phyloP scores from a whole-genome alignment of 1,140 invertebrate species.

The Limonius californicus region DNA sequence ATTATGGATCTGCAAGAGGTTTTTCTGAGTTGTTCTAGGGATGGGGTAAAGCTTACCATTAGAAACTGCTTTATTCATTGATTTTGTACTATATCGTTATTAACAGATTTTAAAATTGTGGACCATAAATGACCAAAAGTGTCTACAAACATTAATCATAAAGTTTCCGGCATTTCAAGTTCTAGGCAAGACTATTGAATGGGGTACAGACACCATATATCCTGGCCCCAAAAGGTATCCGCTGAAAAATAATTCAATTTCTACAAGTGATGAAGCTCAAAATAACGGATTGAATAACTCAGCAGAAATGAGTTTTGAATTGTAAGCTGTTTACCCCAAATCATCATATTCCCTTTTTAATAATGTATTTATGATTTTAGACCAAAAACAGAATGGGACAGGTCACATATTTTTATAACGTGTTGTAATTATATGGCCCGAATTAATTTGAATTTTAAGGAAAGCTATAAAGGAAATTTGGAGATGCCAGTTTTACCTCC shows the following conservation, averaged over 20 bases:
- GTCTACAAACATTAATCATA: conserved; percentile 51
- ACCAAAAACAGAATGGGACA: conserved; percentile 33
- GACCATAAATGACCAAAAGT: conserved; percentile 51
- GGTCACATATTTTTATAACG: conserved; percentile 43
- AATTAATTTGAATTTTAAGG: conserved; percentile 33
- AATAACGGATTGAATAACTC: no score
- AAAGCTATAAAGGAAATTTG: conserved; percentile 28
- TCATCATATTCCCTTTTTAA: conserved; percentile 14
- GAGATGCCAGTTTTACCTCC: conserved; percentile 34
- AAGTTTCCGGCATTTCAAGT: conserved; percentile 52
- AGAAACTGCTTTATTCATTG: no score
- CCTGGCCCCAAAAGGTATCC: conserved; percentile 46
- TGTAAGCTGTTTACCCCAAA: no score
- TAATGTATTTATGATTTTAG: conserved; percentile 11
- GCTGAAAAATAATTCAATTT: no score
- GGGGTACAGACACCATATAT: conserved; percentile 50
- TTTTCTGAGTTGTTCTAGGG: conserved; percentile 48
- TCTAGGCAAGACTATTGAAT: conserved; percentile 52
- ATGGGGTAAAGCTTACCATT: no score
- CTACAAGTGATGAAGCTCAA: no score
- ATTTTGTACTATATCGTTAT: background rate
- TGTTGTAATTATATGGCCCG: conserved; percentile 48
- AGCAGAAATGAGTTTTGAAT: conserved; percentile 14
- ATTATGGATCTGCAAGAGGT: conserved; percentile 45
- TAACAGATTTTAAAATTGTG: conserved; percentile 54